Percentiles rank a stretch among this genome's conserved stretches.
Evolutionary conservation across 2,888 invertebrate species (phyloP).

Genomic region (Andrena praecox): DNA sequence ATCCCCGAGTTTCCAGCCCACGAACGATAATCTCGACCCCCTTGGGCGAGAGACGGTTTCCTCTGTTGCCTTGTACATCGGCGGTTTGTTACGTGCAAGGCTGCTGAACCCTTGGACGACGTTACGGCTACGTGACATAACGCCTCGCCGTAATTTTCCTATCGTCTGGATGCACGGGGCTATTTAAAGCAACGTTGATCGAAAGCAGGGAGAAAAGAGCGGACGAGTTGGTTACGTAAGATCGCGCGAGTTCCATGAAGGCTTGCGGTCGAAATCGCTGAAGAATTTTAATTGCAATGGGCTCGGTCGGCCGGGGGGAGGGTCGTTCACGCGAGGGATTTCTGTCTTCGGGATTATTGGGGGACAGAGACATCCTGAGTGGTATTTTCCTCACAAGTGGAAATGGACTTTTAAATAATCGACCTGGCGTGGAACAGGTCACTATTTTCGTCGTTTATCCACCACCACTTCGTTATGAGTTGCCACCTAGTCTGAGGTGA

Average conservation of each 20-base stretch:
- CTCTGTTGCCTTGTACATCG: conserved; percentile 25
- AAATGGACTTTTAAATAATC: conserved; percentile 21
- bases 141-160: conserved; percentile 33
- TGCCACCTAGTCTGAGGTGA: no score
- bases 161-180: conserved; percentile 12
- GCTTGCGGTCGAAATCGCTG: neutral
- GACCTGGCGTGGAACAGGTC: conserved; percentile 24
- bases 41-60: conserved; percentile 51
- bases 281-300: conserved; percentile 33
- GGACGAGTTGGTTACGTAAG: conserved; percentile 17
- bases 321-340: neutral
- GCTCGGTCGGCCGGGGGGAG: no score
- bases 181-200: conserved; percentile 26
- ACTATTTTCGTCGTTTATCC: conserved; percentile 58
- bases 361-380: conserved; percentile 50
- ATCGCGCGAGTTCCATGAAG: conserved; percentile 20
- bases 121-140: conserved; percentile 45
- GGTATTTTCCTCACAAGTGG: conserved; percentile 1
- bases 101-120: conserved; percentile 45
- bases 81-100: conserved; percentile 24
- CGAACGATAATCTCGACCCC: conserved; percentile 65
- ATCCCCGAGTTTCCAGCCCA: conserved; percentile 65
- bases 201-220: neutral
- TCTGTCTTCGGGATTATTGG: conserved; percentile 24
- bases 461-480: no score